Percentiles rank a stretch among this genome's conserved stretches.
Conservation (phyloP, 2,888 invertebrate species). For the Agelastica alni region DNA sequence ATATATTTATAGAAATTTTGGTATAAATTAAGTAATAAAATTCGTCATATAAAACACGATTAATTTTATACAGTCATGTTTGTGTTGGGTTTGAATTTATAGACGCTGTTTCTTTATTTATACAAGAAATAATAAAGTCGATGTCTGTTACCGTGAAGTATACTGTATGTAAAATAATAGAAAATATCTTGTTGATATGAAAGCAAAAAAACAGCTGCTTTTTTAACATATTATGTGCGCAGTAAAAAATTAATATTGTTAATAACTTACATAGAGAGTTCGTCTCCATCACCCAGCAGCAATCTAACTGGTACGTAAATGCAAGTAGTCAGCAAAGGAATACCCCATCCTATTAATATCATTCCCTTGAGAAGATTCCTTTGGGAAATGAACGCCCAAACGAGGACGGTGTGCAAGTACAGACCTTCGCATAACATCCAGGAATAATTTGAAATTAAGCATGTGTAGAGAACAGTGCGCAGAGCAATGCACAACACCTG, state of each 20-base stretch:
- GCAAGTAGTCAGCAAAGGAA: slow-evolving; percentile 70
- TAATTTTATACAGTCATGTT: too few species aligned
- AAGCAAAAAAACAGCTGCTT: too few species aligned
- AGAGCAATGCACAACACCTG: slow-evolving; percentile 81
- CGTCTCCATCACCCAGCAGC: slow-evolving; percentile 58
- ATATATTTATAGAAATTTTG: too few species aligned
- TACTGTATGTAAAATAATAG: too few species aligned
- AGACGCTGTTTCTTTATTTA: too few species aligned
- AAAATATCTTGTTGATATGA: too few species aligned
- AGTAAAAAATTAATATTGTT: background rate
- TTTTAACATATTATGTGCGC: too few species aligned
- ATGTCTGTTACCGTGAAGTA: background rate
- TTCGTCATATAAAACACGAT: too few species aligned
- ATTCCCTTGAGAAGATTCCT: slow-evolving; percentile 81
- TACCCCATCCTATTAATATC: slow-evolving; percentile 83
- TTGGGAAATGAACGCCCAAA: slow-evolving; percentile 89
- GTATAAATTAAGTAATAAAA: too few species aligned
- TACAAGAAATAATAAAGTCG: too few species aligned
- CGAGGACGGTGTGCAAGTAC: slow-evolving; percentile 91
- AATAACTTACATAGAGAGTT: slow-evolving; percentile 63
- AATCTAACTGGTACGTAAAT: slow-evolving; percentile 71
- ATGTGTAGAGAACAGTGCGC: slow-evolving; percentile 84
- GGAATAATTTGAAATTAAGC: slow-evolving; percentile 88
- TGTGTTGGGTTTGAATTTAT: too few species aligned
- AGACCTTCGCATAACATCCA: slow-evolving; percentile 98